phyloP scores from a whole-genome alignment of 2,888 invertebrate genomes.

The Oscheius onirici region DNA sequence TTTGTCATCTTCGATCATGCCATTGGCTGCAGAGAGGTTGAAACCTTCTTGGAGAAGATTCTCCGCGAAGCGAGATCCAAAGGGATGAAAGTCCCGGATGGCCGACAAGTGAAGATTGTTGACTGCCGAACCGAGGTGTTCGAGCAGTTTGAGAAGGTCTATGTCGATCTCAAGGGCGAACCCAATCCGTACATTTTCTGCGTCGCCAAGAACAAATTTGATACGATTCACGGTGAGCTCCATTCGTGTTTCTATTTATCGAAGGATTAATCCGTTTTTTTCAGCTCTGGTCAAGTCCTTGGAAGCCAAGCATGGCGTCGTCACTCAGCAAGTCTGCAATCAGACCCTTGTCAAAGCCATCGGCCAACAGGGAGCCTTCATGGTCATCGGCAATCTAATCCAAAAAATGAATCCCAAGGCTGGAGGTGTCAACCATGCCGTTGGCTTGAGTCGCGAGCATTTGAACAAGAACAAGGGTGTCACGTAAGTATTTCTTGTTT shows the following conservation, averaged over 20 bases:
- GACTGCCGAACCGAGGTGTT: background rate
- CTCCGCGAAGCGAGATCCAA: background rate
- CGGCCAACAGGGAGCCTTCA: conserved; percentile 26
- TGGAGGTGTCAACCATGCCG: conserved; percentile 34
- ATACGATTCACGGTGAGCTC: conserved; percentile 38
- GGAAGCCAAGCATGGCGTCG: conserved; percentile 42
- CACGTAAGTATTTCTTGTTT: background rate
- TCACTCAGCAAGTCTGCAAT: conserved; percentile 42
- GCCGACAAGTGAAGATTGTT: background rate
- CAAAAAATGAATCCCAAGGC: conserved; percentile 39
- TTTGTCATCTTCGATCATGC: conserved; percentile 29
- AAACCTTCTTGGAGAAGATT: conserved; percentile 1
- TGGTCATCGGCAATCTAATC: conserved; percentile 37
- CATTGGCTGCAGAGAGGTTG: background rate
- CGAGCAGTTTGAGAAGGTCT: background rate
- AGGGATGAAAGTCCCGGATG: background rate
- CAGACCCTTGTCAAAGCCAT: conserved; percentile 35
- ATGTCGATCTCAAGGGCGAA: background rate
- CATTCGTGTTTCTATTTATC: background rate
- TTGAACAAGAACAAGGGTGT: background rate
- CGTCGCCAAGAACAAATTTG: conserved; percentile 41
- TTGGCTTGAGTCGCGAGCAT: background rate
- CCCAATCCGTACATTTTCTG: conserved; percentile 26
- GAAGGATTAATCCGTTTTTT: too few relatives aligned
- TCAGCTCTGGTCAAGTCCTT: conserved; percentile 35